Base-by-base conservation (phyloP, 1,140 invertebrate species). In the Bombus ignitus region DNA sequence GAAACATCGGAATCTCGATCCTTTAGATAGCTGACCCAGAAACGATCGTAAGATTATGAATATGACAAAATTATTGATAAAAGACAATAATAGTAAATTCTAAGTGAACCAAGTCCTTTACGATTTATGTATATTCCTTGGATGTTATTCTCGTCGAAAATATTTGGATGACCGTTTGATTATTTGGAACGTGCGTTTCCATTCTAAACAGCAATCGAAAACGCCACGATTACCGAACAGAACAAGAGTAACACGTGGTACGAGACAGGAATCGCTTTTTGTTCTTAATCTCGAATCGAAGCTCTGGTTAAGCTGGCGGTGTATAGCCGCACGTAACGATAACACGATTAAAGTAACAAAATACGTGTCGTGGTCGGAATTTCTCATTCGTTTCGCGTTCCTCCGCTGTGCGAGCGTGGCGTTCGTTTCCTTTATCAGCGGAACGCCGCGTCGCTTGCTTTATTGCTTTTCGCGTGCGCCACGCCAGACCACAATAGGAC, bases 401-500 rank as follows among this genome's bases (percentile, higher is more conserved):
- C 65, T 12, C 0, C 10, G 15, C 8, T 5, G 44, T 18, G 8
- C 25, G 44, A 59, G 25, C 57, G 47, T 53, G 18, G 44, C 47
- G 70, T 47, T 59, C 57, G 81, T 74, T 74, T 74, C 71, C 74
- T 83, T 83, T 83, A 83, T 66, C 71, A 83, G 59, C 32, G 53
- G 32, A 28, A 44, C 80, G 42, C 28, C 18, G 42, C 32, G 59
- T 22, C n/a, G 62, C 12, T 66, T 53, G 73, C 44, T 57, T 76
- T 77, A 76, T 71, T 87, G 65, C 82, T 88, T 85, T 59, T 28
- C 65, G 47, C 53, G 87, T 47, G 72, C 81, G 35, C 73, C n/a
- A 59, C 53, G 53, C 72, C 32, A 8, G n/a, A n/a, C 25, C 66
- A 85, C 83, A 79, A 89, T 89, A 25, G 42, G 13, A 22, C 84